Evolutionary conservation across 2,888 invertebrate species (phyloP).

Genomic region (Ornithoptera alexandrae): DNA sequence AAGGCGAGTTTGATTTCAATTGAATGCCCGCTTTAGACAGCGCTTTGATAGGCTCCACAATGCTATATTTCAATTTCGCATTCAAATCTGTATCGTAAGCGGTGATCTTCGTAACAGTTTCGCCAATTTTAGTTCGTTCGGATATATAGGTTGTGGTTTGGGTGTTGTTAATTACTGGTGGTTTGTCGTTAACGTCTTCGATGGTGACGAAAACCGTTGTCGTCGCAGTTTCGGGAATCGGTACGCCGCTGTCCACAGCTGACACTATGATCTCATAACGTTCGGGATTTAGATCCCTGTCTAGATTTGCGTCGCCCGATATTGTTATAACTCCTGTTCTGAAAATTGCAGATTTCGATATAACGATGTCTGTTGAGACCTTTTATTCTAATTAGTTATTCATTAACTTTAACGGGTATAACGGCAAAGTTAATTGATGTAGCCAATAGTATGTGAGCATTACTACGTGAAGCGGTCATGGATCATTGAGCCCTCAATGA

Average conservation of each 20-base stretch:
- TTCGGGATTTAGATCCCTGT: slow-evolving; percentile 83
- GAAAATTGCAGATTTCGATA: slow-evolving; percentile 11
- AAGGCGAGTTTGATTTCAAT: slow-evolving; percentile 80
- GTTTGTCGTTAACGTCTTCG: slow-evolving; percentile 89
- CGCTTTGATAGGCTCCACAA: slow-evolving; percentile 84
- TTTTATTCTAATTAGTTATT: too few species aligned
- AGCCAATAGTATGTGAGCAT: too few species aligned
- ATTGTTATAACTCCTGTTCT: slow-evolving; percentile 86
- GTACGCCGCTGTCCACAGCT: slow-evolving; percentile 87
- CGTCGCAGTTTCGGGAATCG: slow-evolving; percentile 88
- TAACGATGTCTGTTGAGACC: too few species aligned
- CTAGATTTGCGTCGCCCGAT: slow-evolving; percentile 85
- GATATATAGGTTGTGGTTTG: slow-evolving; percentile 85
- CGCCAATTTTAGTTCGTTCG: slow-evolving; percentile 82
- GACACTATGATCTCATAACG: slow-evolving; percentile 86
- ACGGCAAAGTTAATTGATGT: too few species aligned
- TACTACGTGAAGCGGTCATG: too few species aligned
- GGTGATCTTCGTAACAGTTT: slow-evolving; percentile 81
- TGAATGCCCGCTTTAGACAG: slow-evolving; percentile 87
- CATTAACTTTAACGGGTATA: too few species aligned
- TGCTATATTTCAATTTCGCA: slow-evolving; percentile 83
- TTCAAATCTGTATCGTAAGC: slow-evolving; percentile 87
- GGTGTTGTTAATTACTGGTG: slow-evolving; percentile 85
- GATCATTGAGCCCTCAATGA: too few species aligned
- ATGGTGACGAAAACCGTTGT: slow-evolving; percentile 86